Evolutionary conservation across 35 echinoderm and acorn worm genomes (phyloP), one percentile per base, ranked within the genome.

Genomic region (Hemicentrotus pulcherrimus): DNA sequence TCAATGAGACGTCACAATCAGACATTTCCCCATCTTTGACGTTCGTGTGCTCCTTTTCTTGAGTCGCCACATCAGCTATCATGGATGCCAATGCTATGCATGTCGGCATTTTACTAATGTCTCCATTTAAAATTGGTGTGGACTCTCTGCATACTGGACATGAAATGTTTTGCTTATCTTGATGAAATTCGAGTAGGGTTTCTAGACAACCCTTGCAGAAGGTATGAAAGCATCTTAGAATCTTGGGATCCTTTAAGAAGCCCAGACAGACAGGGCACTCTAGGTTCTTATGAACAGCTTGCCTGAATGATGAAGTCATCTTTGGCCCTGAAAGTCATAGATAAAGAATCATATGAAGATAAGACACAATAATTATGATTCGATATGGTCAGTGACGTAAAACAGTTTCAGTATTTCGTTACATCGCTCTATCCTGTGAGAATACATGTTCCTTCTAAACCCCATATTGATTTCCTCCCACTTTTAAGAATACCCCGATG

Each of bases 201-300:
- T 41, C 88, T n/a, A 90, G 32, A 47, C 88, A 90, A 24, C 46
- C 88, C 88, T 41, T 90, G 88, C 88, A 90, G 88, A 90, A 90
- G 32, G 88, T 90, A 47, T 90, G 88, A 13, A 30, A 90, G 88
- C 88, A 90, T 33, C 9, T 24, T 30, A 90, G n/a, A 32, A 90
- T 33, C 24, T 41, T 32, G 0, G 31, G 88, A 41, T 90, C 88
- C 14, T 24, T 90, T 7, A 90, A 41, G 12, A 41, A 47, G 19
- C 88, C 46, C 12, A 90, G 19, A 9, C 88, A 90, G 88, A 90
- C 46, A 4, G 88, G 88, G 32, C 88, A 90, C 46, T 90, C 88
- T 47, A 90, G 46, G 16, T 90, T 90, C 9, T 41, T 90, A 47
- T 16, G 12, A 16, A 90, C 32, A 47, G 88, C 31, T 90, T 90